phyloP scores from a whole-genome alignment of 2,888 invertebrate species.

The Gandaritis pyraliata region DNA sequence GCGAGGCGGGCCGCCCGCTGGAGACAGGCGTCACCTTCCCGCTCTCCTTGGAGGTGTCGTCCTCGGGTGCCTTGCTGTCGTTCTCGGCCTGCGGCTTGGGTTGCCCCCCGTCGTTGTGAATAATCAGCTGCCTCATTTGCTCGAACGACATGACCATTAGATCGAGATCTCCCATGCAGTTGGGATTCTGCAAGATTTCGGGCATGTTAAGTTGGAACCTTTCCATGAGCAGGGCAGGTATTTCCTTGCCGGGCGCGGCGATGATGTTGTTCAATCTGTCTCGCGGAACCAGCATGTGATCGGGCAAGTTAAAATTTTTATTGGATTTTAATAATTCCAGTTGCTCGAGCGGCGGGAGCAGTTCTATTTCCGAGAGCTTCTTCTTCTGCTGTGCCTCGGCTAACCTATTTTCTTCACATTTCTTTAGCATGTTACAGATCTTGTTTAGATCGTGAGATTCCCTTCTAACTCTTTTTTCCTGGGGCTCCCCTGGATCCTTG shows the following conservation, averaged over 20 bases:
- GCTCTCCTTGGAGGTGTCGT: conserved; percentile 3
- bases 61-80: conserved; percentile 10
- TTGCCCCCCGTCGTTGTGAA: conserved; percentile 8
- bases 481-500: conserved; percentile 79
- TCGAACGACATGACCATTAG: conserved; percentile 90
- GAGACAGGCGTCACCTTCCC: neutral
- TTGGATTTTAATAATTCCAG: conserved; percentile 87
- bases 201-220: conserved; percentile 90
- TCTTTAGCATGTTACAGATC: conserved; percentile 71
- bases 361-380: conserved; percentile 73
- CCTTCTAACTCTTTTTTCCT: conserved; percentile 71
- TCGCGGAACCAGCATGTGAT: conserved; percentile 92
- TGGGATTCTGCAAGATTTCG: conserved; percentile 90
- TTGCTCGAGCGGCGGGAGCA: conserved; percentile 87
- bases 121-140: conserved; percentile 84
- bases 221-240: conserved; percentile 88
- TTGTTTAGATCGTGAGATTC: conserved; percentile 70
- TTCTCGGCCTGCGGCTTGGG: conserved; percentile 6
- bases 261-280: conserved; percentile 89
- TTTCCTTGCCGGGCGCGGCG: conserved; percentile 88
- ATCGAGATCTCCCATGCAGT: conserved; percentile 85
- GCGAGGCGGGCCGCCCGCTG: conserved; percentile 6
- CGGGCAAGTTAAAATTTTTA: conserved; percentile 89
- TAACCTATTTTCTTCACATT: conserved; percentile 59
- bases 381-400: conserved; percentile 57